These are phyloP conservation scores for Semicossyphus pulcher DNA, from an alignment of 2,113 vertebrate genomes.

Conservation along the genomic window DNA sequence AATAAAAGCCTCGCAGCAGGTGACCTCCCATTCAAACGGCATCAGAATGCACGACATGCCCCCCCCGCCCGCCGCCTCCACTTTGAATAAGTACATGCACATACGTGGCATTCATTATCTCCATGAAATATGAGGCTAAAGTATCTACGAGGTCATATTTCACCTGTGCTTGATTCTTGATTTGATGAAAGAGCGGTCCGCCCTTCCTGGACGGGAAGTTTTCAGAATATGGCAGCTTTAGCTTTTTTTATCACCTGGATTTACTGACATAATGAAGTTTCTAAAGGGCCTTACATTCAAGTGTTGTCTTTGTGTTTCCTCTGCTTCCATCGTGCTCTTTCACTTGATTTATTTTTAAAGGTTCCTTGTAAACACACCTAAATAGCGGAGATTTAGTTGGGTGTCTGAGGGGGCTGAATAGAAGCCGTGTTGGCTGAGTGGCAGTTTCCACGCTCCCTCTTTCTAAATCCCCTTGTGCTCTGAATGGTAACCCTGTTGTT, in stretches of 20 bases:
- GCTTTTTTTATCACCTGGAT: slow-evolving; percentile 74
- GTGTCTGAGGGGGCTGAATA: slow-evolving; percentile 44
- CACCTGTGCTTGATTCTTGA: slow-evolving; percentile 65
- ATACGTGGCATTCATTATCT: slow-evolving; percentile 69
- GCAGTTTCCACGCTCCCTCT: slow-evolving; percentile 70
- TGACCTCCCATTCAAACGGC: slow-evolving; percentile 60
- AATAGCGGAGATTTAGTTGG: slow-evolving; percentile 31
- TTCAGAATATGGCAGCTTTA: slow-evolving; percentile 73
- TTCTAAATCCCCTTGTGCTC: slow-evolving; percentile 48
- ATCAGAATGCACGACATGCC: slow-evolving; percentile 70
- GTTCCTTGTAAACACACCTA: slow-evolving; percentile 70
- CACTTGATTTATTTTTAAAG: slow-evolving; percentile 73
- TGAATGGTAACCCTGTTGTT: slow-evolving; percentile 64
- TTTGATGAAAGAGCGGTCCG: slow-evolving; percentile 77
- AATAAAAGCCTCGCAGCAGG: slow-evolving; percentile 54
- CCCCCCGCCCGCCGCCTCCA: slow-evolving; percentile 52
- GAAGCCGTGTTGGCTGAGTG: slow-evolving; percentile 56
- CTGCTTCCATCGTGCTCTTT: slow-evolving; percentile 55
- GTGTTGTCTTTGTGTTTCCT: slow-evolving; percentile 71
- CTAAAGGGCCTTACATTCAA: slow-evolving; percentile 67
- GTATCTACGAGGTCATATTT: slow-evolving; percentile 71
- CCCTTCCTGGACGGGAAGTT: slow-evolving; percentile 78
- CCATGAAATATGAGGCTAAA: slow-evolving; percentile 73
- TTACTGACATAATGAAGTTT: slow-evolving; percentile 75
- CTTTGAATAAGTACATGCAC: slow-evolving; percentile 80